Conservation (phyloP, 2,113 vertebrate species). For the Urocolius indicus region DNA sequence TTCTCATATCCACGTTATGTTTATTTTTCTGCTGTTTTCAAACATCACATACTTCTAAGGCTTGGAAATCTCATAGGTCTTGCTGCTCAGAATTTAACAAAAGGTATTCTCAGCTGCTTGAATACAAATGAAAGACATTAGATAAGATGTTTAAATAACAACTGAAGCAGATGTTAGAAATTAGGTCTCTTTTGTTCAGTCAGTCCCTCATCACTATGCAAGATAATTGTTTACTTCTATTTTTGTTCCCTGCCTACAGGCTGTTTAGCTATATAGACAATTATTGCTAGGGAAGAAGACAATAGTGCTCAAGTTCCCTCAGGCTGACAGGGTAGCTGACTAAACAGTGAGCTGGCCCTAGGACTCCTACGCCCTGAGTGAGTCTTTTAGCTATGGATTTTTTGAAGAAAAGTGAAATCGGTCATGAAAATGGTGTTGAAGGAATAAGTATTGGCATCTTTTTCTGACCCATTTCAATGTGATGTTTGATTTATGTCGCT, state of each 20-base stretch:
- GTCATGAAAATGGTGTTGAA: not conserved
- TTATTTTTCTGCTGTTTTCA: not conserved
- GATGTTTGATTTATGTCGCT: not conserved
- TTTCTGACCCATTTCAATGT: not conserved
- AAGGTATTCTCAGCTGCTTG: not conserved
- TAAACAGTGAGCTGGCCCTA: too few relatives aligned
- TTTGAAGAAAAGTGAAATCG: not conserved
- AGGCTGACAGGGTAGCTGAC: not conserved
- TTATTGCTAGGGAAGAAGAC: rapidly evolving
- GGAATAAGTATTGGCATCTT: not conserved
- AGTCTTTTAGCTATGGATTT: not conserved
- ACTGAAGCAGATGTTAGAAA: not conserved
- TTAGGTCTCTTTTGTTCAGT: not conserved
- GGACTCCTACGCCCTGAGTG: rapidly evolving
- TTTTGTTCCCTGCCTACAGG: not conserved
- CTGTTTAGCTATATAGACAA: not conserved
- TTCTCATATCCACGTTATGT: not conserved
- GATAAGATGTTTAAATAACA: not conserved
- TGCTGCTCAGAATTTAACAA: not conserved
- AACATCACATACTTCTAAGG: not conserved
- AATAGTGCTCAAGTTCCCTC: not conserved
- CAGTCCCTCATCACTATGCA: not conserved
- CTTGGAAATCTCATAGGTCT: not conserved
- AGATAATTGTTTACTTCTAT: not conserved
- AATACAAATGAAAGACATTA: not conserved